These are phyloP conservation scores for Euphonia xanthogaster DNA, from an alignment of 2,797 vertebrate genomes.

Conservation along the genomic window DNA sequence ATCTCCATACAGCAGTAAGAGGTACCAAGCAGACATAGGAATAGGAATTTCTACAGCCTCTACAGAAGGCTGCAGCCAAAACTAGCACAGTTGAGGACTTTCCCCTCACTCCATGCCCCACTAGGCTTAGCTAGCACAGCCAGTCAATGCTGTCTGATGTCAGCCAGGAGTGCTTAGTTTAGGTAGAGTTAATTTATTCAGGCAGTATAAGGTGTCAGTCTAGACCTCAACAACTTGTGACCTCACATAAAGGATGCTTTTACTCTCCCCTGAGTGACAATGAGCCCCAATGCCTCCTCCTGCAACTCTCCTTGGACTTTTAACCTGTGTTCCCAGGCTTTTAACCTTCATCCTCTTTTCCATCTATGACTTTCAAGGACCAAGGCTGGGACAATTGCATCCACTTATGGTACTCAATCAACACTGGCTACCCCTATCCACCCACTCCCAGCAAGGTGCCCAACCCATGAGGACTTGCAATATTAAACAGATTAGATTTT, in stretches of 20 bases:
- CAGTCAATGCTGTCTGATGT: background rate
- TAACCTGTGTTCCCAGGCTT: background rate
- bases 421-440: background rate
- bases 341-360: background rate
- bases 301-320: background rate
- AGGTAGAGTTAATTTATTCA: background rate
- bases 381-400: background rate
- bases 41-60: background rate
- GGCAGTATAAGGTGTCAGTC: background rate
- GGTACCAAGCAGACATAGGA: rapidly evolving
- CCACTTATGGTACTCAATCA: background rate
- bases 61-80: background rate
- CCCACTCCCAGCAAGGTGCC: background rate
- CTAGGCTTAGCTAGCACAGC: background rate
- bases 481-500: background rate
- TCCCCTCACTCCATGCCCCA: background rate
- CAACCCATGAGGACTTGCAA: background rate
- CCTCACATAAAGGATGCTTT: background rate
- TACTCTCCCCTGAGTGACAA: background rate
- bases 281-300: background rate
- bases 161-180: background rate
- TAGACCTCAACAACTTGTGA: background rate
- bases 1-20: background rate
- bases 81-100: background rate
- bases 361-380: background rate